Percentiles rank a stretch among this genome's conserved stretches.
Evolutionary conservation across 2,888 invertebrate species (phyloP).

Genomic region (Cistogaster globosa): DNA sequence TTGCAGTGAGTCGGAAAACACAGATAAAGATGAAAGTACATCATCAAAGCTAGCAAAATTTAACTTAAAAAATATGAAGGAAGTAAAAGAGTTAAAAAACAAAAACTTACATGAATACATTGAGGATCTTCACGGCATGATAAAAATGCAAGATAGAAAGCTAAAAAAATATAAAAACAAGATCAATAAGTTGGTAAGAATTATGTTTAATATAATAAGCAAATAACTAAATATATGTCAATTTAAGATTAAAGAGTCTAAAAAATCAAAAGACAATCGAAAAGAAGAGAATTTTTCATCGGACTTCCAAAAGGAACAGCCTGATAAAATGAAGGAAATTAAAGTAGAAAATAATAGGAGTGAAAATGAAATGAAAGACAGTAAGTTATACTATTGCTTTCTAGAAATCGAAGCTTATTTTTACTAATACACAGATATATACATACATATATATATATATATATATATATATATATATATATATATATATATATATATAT

Average conservation of each 20-base stretch:
- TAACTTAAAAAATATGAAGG: constrained; percentile 64
- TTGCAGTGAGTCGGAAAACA: constrained; percentile 68
- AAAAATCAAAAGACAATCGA: constrained; percentile 12
- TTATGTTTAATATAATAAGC: neutral
- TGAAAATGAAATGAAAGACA: constrained; percentile 6
- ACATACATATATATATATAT: too few species aligned
- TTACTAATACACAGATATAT: too few species aligned
- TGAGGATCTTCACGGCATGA: constrained; percentile 77
- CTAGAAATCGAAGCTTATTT: too few species aligned
- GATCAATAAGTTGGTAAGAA: constrained; percentile 84
- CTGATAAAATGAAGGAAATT: constrained; percentile 6
- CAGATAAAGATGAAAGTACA: constrained; percentile 57
- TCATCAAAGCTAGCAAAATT: constrained; percentile 71
- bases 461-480: too few species aligned
- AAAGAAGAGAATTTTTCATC: neutral
- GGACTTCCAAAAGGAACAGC: neutral
- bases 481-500: too few species aligned
- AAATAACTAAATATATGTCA: neutral
- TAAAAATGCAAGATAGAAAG: constrained; percentile 84
- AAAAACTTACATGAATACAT: constrained; percentile 78
- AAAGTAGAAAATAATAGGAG: neutral
- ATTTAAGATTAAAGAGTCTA: constrained; percentile 43
- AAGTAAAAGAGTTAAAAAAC: constrained; percentile 72
- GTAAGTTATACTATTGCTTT: constrained; percentile 5
- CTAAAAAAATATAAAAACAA: constrained; percentile 85